Percentiles rank a stretch among this genome's conserved stretches.
These are phyloP conservation scores for Chaetodon trifascialis DNA, from an alignment of 2,113 vertebrate genomes.

Conservation along the genomic window DNA sequence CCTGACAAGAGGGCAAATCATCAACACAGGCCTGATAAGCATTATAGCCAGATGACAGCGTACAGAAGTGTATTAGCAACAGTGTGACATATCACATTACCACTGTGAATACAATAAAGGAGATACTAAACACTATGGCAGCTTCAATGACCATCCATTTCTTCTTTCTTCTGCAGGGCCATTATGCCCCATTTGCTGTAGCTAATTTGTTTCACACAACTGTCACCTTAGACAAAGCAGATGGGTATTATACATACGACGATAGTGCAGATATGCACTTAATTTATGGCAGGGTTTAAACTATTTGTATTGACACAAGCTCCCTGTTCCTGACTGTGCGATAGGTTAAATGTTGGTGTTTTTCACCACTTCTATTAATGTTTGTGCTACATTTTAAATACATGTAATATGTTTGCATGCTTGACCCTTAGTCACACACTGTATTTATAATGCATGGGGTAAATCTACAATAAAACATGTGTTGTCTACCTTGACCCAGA, in stretches of 20 bases:
- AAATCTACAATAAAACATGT: background rate
- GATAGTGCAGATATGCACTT: conserved; percentile 45
- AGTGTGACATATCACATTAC: conserved; percentile 98
- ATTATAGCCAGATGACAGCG: conserved; percentile 98
- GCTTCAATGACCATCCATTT: conserved; percentile 92
- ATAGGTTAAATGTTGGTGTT: conserved; percentile 10
- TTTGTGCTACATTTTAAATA: background rate
- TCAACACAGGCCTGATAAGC: conserved; percentile 97
- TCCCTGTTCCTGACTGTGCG: conserved; percentile 4
- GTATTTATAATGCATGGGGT: background rate
- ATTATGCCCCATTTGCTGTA: conserved; percentile 93
- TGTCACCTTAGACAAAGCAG: conserved; percentile 81
- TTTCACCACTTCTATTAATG: background rate
- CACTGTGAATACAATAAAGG: conserved; percentile 98
- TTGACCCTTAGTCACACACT: background rate
- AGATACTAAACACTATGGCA: conserved; percentile 93
- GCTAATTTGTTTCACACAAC: conserved; percentile 90
- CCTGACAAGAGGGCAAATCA: conserved; percentile 97
- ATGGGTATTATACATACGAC: conserved; percentile 47
- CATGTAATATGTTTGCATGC: background rate
- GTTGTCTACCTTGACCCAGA: background rate
- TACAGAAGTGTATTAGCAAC: conserved; percentile 93
- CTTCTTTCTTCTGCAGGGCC: conserved; percentile 88
- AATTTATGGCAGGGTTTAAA: conserved; percentile 37
- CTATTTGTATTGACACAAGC: conserved; percentile 28